A percentile compares a stretch with the other conserved stretches of the same genome.
Evolutionary conservation across 92 coral and sea anemone genomes (phyloP).

Genomic region (Desmophyllum pertusum): DNA sequence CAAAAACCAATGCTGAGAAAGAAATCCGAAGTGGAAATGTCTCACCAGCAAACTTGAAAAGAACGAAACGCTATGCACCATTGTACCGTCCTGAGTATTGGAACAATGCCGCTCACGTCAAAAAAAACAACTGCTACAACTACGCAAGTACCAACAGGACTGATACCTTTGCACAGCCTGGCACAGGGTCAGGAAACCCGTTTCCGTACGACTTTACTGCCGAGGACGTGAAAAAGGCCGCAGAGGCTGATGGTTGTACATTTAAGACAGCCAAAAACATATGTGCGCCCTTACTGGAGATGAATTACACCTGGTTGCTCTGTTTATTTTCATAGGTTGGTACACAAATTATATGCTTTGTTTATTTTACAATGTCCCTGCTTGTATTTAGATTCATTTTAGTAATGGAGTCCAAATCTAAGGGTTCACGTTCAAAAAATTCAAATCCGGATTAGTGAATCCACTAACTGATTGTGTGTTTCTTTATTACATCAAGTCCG

Average conservation of each 20-base stretch:
- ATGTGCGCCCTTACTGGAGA: not conserved
- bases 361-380: too few species aligned
- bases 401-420: too few species aligned
- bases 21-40: conserved; percentile 1
- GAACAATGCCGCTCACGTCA: not conserved
- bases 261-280: not conserved
- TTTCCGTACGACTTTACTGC: not conserved
- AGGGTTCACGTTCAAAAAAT: too few species aligned
- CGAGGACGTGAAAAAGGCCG: not conserved
- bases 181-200: not conserved
- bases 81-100: not conserved
- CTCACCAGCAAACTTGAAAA: not conserved
- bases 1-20: not conserved
- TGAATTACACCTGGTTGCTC: not conserved
- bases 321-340: not conserved
- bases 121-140: not conserved
- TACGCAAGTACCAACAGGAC: not conserved
- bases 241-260: not conserved
- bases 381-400: too few species aligned
- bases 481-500: too few species aligned
- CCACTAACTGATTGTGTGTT: too few species aligned
- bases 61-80: not conserved
- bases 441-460: too few species aligned
- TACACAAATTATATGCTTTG: not conserved
- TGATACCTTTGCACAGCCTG: not conserved